Percentiles rank a stretch among this genome's conserved stretches.
phyloP scores from a whole-genome alignment of 1,140 invertebrate genomes.

The Heliconius nattereri region DNA sequence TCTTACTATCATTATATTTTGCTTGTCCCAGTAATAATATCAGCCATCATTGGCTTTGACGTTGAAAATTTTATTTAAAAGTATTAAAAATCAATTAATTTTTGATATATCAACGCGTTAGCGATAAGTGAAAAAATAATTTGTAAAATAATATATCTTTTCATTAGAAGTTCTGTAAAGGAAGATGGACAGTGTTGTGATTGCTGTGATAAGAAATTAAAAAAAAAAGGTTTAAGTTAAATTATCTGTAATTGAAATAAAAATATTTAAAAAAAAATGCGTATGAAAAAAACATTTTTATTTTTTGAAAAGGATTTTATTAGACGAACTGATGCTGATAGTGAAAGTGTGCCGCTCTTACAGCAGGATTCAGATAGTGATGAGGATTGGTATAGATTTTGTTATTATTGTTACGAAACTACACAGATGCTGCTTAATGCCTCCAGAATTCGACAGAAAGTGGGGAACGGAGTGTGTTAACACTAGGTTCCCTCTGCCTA shows the following conservation, averaged over 20 bases:
- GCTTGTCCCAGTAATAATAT: constrained; percentile 27
- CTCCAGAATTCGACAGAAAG: too few species aligned
- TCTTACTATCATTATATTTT: constrained; percentile 41
- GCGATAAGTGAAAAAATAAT: neutral
- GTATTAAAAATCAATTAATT: constrained; percentile 27
- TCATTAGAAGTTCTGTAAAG: neutral
- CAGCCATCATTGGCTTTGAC: constrained; percentile 37
- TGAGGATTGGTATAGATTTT: constrained; percentile 50
- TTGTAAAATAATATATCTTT: neutral
- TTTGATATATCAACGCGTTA: neutral
- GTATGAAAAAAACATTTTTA: constrained; percentile 65
- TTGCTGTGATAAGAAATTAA: neutral
- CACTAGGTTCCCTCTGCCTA: too few species aligned
- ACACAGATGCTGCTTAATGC: neutral
- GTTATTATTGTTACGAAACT: neutral
- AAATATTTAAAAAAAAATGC: constrained; percentile 44
- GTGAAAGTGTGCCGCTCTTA: constrained; percentile 47
- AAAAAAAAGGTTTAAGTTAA: neutral
- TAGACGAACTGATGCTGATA: constrained; percentile 28
- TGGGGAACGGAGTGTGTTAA: too few species aligned
- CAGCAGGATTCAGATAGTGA: constrained; percentile 43
- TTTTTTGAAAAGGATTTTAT: constrained; percentile 53
- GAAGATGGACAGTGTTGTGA: neutral
- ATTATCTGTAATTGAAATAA: neutral
- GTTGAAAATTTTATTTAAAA: constrained; percentile 25